Evolutionary conservation across 2,113 vertebrate species (phyloP).

Genomic region (Marcusenius ussheri): DNA sequence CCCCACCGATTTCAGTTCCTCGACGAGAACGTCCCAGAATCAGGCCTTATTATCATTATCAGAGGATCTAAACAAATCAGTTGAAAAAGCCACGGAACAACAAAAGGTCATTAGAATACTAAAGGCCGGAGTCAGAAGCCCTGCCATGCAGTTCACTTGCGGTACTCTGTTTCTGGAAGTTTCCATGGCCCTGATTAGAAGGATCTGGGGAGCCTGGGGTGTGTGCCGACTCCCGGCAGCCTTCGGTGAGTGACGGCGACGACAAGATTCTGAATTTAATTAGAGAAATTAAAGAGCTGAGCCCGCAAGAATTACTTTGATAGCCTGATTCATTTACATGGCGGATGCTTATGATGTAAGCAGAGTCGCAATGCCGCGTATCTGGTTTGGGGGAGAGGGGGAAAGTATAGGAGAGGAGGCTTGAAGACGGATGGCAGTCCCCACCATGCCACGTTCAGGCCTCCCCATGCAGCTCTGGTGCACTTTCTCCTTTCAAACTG

Average conservation of each 20-base stretch:
- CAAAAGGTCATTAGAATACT: background rate
- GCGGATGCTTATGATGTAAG: conserved; percentile 35
- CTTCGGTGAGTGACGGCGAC: conserved; percentile 22
- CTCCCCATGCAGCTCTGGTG: background rate
- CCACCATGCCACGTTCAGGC: background rate
- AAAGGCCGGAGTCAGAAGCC: background rate
- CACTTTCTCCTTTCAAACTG: background rate
- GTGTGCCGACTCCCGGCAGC: conserved; percentile 14
- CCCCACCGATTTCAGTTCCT: background rate
- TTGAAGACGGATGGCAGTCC: conserved; percentile 7
- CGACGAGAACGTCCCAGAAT: background rate
- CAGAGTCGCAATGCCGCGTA: conserved; percentile 20
- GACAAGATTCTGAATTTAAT: conserved; percentile 30
- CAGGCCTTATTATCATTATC: background rate
- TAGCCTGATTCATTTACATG: conserved; percentile 41
- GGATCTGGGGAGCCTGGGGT: conserved; percentile 19
- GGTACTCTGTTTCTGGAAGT: conserved; percentile 22
- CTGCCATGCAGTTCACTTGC: conserved; percentile 16
- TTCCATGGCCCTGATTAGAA: conserved; percentile 24
- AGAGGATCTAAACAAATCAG: background rate
- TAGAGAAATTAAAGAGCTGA: conserved; percentile 41
- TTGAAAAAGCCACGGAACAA: background rate
- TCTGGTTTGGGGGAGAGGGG: conserved; percentile 29
- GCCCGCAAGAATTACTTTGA: conserved; percentile 38
- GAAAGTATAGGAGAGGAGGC: conserved; percentile 4